phyloP scores from a whole-genome alignment of 2,888 invertebrate genomes.

The Serrognathus titanus region DNA sequence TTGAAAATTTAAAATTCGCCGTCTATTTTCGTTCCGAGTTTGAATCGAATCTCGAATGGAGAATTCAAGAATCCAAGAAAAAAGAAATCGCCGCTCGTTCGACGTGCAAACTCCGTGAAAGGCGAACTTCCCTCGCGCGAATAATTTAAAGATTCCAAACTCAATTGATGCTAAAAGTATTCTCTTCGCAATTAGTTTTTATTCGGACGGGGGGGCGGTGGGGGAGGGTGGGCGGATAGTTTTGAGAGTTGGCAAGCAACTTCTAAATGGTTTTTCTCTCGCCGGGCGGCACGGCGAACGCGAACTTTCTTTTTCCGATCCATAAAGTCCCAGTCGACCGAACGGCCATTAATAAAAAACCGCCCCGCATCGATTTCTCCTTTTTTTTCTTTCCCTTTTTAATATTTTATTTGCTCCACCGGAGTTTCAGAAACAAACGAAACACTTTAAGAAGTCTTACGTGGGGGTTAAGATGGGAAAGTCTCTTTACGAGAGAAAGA shows the following conservation, averaged over 20 bases:
- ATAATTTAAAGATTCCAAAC: conserved; percentile 10
- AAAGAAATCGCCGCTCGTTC: too few relatives aligned
- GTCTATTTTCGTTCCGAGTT: too few relatives aligned
- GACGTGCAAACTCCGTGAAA: background rate
- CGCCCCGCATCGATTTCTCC: too few relatives aligned
- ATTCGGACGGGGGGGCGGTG: background rate
- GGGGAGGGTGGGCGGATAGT: background rate
- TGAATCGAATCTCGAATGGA: too few relatives aligned
- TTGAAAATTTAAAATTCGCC: too few relatives aligned
- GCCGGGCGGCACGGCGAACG: background rate
- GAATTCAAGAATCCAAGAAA: too few relatives aligned
- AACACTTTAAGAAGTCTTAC: too few relatives aligned
- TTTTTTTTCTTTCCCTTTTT: too few relatives aligned
- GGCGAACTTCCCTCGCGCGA: background rate
- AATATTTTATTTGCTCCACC: too few relatives aligned
- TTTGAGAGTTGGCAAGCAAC: background rate
- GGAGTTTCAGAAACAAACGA: too few relatives aligned
- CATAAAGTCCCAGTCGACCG: conserved; percentile 8
- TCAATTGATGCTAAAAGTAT: conserved; percentile 7
- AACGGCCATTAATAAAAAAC: background rate
- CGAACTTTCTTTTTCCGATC: conserved; percentile 6
- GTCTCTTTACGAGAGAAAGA: too few relatives aligned
- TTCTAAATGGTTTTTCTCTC: conserved; percentile 2
- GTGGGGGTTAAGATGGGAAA: too few relatives aligned
- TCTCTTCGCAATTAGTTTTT: conserved; percentile 9